A percentile compares a stretch with the other conserved stretches of the same genome.
Evolutionary conservation across 2,113 vertebrate genomes (phyloP).

Genomic region (Centropristis striata): DNA sequence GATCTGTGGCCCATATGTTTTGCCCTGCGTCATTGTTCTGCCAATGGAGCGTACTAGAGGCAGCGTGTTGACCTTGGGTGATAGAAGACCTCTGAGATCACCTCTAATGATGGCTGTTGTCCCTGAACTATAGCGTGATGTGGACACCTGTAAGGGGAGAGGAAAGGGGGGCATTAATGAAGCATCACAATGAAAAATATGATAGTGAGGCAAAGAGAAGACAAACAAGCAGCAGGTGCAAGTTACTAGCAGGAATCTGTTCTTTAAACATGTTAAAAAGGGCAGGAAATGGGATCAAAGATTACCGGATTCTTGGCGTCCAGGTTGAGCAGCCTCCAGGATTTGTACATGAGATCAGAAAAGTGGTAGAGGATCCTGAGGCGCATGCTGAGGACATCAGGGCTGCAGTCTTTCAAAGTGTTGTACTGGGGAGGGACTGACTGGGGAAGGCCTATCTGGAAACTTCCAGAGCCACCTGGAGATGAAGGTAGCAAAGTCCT

Average conservation of each 20-base stretch:
- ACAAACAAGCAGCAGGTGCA: background rate
- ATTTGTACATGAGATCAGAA: constrained; percentile 90
- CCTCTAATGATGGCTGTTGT: constrained; percentile 85
- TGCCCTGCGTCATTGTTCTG: constrained; percentile 88
- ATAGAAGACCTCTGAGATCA: constrained; percentile 86
- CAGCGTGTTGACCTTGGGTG: constrained; percentile 88
- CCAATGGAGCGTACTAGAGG: constrained; percentile 87
- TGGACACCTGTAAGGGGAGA: constrained; percentile 70
- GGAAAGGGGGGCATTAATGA: background rate
- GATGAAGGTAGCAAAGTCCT: constrained; percentile 17
- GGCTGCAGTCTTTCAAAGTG: constrained; percentile 85
- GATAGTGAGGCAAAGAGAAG: background rate
- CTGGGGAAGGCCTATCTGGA: constrained; percentile 84
- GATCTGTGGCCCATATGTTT: constrained; percentile 89
- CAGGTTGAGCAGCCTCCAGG: constrained; percentile 87
- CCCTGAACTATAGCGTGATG: constrained; percentile 86
- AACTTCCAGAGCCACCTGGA: constrained; percentile 73
- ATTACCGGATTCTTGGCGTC: constrained; percentile 80
- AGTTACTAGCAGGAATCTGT: background rate
- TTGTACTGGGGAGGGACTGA: constrained; percentile 86
- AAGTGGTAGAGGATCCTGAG: constrained; percentile 87
- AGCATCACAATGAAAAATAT: background rate
- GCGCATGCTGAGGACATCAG: constrained; percentile 81
- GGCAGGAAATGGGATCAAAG: background rate
- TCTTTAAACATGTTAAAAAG: constrained; percentile 2